phyloP scores from a whole-genome alignment of 2,888 invertebrate genomes.

The Halocaridina rubra region DNA sequence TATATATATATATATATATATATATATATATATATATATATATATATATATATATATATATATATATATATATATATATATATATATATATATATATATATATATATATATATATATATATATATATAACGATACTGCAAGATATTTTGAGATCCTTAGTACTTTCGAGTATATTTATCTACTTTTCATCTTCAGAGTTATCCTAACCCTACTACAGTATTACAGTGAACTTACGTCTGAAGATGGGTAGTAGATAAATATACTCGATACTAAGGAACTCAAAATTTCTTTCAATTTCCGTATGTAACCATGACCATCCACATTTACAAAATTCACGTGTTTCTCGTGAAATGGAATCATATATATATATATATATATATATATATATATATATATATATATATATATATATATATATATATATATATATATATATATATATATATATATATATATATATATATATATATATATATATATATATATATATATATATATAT shows the following conservation, averaged over 20 bases:
- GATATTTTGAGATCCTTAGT: no score
- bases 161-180: no score
- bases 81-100: constrained; percentile 26
- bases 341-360: no score
- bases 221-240: no score
- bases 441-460: not conserved
- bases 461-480: constrained; percentile 5
- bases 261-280: no score
- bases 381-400: not conserved
- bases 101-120: constrained; percentile 30
- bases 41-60: not conserved
- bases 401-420: not conserved
- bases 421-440: constrained; percentile 5
- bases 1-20: constrained; percentile 9
- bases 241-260: no score
- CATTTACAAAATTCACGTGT: no score
- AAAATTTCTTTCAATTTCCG: no score
- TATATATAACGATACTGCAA: constrained; percentile 8
- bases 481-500: constrained; percentile 6
- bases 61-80: constrained; percentile 12
- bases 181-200: no score
- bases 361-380: constrained; percentile 3
- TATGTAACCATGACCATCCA: no score
- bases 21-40: constrained; percentile 1
- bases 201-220: no score